Percentiles rank a stretch among this genome's conserved stretches.
Evolutionary conservation across 1,140 invertebrate species (phyloP).

Genomic region (Apis mellifera): Amel_HAv3.1 CM009943.2:7824001-7824500

Average conservation of each 20-base stretch:
- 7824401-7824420: conserved; percentile 73
- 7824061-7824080: no score
- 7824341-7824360: not conserved
- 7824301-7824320: not conserved
- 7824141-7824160: not conserved
- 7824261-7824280: not conserved
- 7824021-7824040: not conserved
- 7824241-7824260: no score
- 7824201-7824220: not conserved
- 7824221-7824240: not conserved
- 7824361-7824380: conserved; percentile 23
- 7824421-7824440: conserved; percentile 67
- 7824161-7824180: not conserved
- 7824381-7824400: conserved; percentile 40
- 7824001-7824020: conserved; percentile 6
- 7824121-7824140: not conserved
- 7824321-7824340: not conserved
- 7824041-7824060: conserved; percentile 4
- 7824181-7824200: not conserved
- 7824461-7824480: conserved; percentile 80
- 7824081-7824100: no score
- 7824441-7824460: conserved; percentile 77
- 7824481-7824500: conserved; percentile 79
- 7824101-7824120: not conserved
- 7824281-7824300: not conserved